phyloP scores from a whole-genome alignment of 1,140 invertebrate species.

The Magallana angulata region DNA sequence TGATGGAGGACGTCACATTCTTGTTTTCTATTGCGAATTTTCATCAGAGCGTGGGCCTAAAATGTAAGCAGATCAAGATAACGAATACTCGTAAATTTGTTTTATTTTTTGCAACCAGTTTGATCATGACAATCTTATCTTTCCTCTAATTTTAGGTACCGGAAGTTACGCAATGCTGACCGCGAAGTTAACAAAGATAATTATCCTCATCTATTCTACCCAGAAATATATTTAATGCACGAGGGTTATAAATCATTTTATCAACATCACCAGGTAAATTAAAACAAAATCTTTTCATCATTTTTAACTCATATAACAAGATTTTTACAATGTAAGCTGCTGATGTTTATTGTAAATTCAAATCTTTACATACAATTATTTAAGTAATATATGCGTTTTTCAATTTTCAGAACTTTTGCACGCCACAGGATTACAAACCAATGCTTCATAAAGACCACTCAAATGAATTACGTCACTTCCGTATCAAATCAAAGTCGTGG shows the following conservation, averaged over 20 bases:
- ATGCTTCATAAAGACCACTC: conserved; percentile 88
- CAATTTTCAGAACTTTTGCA: conserved; percentile 83
- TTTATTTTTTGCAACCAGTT: not conserved
- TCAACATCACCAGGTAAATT: conserved; percentile 80
- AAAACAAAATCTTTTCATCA: not conserved
- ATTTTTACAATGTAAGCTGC: not conserved
- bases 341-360: too few relatives aligned
- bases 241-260: conserved; percentile 96
- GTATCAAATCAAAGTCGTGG: conserved; percentile 87
- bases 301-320: not conserved
- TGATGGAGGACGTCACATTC: conserved; percentile 83
- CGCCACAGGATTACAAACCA: conserved; percentile 86
- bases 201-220: conserved; percentile 94
- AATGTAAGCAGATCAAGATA: conserved; percentile 82
- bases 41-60: conserved; percentile 95
- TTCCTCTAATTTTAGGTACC: not conserved
- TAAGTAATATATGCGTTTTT: not conserved
- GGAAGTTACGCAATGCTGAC: conserved; percentile 88
- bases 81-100: not conserved
- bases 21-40: conserved; percentile 99
- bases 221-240: conserved; percentile 95
- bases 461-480: conserved; percentile 86
- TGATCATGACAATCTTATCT: not conserved
- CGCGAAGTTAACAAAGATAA: conserved; percentile 88
- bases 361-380: not conserved